These are phyloP conservation scores for Diachasma alloeum DNA, from an alignment of 1,140 invertebrate species.

Conservation along the genomic window DNA sequence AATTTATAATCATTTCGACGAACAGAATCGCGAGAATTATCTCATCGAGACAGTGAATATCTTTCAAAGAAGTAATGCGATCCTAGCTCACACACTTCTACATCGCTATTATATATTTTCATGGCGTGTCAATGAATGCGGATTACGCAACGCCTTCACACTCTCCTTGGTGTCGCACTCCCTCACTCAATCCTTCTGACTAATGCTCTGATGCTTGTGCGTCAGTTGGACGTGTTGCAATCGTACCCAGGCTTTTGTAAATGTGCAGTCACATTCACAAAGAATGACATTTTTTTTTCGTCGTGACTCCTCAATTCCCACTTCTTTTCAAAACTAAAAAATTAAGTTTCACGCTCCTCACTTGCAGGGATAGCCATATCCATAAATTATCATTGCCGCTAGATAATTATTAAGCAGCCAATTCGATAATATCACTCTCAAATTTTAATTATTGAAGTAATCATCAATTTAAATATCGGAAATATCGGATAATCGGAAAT, in stretches of 20 bases:
- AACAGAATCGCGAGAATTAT: neutral
- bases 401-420: too few relatives aligned
- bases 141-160: neutral
- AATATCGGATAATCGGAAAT: too few relatives aligned
- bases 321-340: too few relatives aligned
- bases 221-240: neutral
- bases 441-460: too few relatives aligned
- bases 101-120: neutral
- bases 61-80: neutral
- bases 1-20: neutral
- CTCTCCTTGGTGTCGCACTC: neutral
- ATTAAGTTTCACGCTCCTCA: too few relatives aligned
- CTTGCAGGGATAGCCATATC: too few relatives aligned
- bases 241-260: neutral
- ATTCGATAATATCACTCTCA: too few relatives aligned
- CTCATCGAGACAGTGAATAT: neutral
- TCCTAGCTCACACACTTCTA: neutral
- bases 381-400: too few relatives aligned
- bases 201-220: neutral
- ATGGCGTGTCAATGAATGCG: neutral
- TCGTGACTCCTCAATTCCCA: too few relatives aligned
- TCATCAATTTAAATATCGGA: too few relatives aligned
- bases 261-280: too few relatives aligned
- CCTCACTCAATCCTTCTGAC: neutral
- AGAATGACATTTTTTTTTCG: too few relatives aligned